These are phyloP conservation scores for Caenorhabditis sp. DNA, from an alignment of 2,888 invertebrate species.

Conservation along the genomic window DNA sequence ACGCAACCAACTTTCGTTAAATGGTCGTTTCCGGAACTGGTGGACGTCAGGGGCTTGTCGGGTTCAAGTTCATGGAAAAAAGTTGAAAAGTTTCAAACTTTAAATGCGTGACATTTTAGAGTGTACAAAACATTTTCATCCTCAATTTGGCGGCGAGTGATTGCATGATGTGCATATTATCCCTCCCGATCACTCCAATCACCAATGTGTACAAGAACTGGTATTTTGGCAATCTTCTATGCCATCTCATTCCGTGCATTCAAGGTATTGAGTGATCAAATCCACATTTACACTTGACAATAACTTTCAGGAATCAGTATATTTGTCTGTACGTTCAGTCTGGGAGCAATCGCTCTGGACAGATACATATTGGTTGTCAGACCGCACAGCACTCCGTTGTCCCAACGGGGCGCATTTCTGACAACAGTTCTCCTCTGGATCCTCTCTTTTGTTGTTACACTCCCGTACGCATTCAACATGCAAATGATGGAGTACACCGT, in stretches of 20 bases:
- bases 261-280: slow-evolving; percentile 82
- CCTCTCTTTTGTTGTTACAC: slow-evolving; percentile 87
- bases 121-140: slow-evolving; percentile 88
- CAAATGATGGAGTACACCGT: slow-evolving; percentile 70
- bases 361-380: slow-evolving; percentile 88
- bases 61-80: not conserved
- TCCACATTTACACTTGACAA: too few species aligned
- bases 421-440: slow-evolving; percentile 70
- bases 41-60: slow-evolving; percentile 5
- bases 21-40: slow-evolving; percentile 26
- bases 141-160: slow-evolving; percentile 95
- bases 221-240: slow-evolving; percentile 92
- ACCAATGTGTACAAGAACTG: slow-evolving; percentile 92
- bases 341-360: slow-evolving; percentile 96
- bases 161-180: slow-evolving; percentile 91
- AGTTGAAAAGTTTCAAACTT: too few species aligned
- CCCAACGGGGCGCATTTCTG: slow-evolving; percentile 60
- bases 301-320: slow-evolving; percentile 86
- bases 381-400: slow-evolving; percentile 70
- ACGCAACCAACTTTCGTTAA: slow-evolving; percentile 33
- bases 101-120: slow-evolving; percentile 53
- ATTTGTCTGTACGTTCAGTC: slow-evolving; percentile 95
- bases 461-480: slow-evolving; percentile 92
- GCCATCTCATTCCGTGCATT: slow-evolving; percentile 92
- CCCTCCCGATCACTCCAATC: slow-evolving; percentile 95